These are phyloP conservation scores for Poecilia velifera DNA, from an alignment of 2,797 vertebrate genomes.

Conservation along the genomic window DNA sequence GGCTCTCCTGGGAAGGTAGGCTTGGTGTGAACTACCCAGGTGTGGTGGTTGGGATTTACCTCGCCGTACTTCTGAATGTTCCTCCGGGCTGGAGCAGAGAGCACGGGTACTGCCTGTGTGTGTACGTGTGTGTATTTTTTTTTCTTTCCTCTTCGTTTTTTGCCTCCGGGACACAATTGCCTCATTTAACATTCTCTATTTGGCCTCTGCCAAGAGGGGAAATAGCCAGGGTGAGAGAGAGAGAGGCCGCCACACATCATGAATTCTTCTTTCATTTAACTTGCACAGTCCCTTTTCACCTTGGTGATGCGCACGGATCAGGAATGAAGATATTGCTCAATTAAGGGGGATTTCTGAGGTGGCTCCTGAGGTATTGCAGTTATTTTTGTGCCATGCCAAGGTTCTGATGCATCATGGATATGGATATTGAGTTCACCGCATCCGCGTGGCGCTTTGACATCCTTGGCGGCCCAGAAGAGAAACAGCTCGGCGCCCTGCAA, in stretches of 20 bases:
- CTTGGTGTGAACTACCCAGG: constrained; percentile 55
- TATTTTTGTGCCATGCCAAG: constrained; percentile 58
- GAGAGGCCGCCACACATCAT: constrained; percentile 79
- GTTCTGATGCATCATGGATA: constrained; percentile 78
- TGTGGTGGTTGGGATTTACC: constrained; percentile 59
- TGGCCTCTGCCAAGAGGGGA: constrained; percentile 83
- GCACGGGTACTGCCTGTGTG: constrained; percentile 58
- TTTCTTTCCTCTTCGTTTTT: constrained; percentile 51
- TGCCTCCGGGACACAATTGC: constrained; percentile 84
- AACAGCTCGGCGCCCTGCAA: constrained; percentile 34
- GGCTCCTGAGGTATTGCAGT: constrained; percentile 67
- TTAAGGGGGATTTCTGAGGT: constrained; percentile 76
- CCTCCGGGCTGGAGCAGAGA: constrained; percentile 74
- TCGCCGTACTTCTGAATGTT: constrained; percentile 72
- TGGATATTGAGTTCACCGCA: constrained; percentile 74
- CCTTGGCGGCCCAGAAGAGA: constrained; percentile 48
- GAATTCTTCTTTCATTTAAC: constrained; percentile 85
- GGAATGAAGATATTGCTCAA: constrained; percentile 79
- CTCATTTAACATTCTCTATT: constrained; percentile 87
- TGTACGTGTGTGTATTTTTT: constrained; percentile 24
- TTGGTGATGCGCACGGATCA: constrained; percentile 76
- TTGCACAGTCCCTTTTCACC: constrained; percentile 79
- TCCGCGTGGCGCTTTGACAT: constrained; percentile 70
- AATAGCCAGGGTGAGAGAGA: constrained; percentile 77
- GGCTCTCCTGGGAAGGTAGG: constrained; percentile 39